Evolutionary conservation across 2,113 vertebrate species (phyloP), one percentile per base, ranked within the genome.

Genomic region (Sisor rabdophorus): DNA sequence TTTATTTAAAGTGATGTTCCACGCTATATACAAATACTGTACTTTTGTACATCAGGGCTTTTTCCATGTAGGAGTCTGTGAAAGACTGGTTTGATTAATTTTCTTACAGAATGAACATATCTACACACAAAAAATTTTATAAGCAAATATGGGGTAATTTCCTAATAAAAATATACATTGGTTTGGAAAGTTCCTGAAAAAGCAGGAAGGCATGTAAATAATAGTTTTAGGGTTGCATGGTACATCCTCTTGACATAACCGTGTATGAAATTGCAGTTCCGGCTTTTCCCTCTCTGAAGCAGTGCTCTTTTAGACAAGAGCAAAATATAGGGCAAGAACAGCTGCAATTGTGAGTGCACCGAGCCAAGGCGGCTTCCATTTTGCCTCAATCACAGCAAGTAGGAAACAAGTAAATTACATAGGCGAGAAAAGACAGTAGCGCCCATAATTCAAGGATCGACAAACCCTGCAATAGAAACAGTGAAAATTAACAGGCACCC

Each of bases 401-500:
- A 87, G 89, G 89, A 90, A 91, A 89, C 82, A 82, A 92, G 90
- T 87, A 90, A 93, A 93, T 93, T 92, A 89, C 83, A 90, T 86
- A 77, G 86, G 85, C 83, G 82, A 80, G 82, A 82, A 89, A 92
- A 93, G 85, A 90, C 90, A 89, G 86, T 83, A 87, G 90, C 87
- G 90, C 83, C 81, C 85, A 88, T 92, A 93, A 92, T 91, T 88
- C 87, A 85, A 80, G 83, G 85, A 86, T 86, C 85, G 85, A 78
- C 84, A 88, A 85, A 89, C 83, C 91, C 90, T 87, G 89, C 92
- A 92, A 87, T 86, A 87, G 88, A 92, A 91, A 93, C 88, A 91
- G 90, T 88, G 86, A 53, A 90, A 92, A 93, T 92, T 89, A 24
- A 59, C 71, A 79, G 82, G 74, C 79, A 87, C 81, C 7, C n/a